Evolutionary conservation across 2,113 vertebrate species (phyloP).

Genomic region (Laticauda laticaudata): DNA sequence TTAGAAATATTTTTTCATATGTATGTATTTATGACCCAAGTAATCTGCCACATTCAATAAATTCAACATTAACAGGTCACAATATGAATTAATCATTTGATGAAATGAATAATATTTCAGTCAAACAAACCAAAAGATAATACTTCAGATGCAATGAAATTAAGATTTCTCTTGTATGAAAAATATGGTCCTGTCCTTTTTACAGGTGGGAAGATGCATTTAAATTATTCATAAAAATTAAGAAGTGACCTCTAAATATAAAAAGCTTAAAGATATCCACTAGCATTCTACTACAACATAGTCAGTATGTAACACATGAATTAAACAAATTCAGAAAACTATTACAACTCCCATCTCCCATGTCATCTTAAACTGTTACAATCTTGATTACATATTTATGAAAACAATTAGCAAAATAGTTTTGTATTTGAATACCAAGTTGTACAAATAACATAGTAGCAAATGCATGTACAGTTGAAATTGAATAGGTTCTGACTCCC

Average conservation of each 20-base stretch:
- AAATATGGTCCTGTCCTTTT: not conserved
- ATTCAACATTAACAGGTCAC: not conserved
- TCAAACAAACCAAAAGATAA: constrained; percentile 19
- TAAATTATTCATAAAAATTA: constrained; percentile 37
- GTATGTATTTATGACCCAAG: not conserved
- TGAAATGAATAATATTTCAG: constrained; percentile 1
- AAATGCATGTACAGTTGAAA: not conserved
- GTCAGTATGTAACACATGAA: not conserved
- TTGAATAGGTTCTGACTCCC: constrained; percentile 9
- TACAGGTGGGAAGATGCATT: not conserved
- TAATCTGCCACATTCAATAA: not conserved
- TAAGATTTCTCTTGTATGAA: not conserved
- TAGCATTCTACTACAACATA: not conserved
- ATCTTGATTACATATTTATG: not conserved
- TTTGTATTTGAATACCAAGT: not conserved
- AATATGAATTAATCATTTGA: not conserved
- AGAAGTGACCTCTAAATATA: not conserved
- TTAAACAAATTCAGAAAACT: not conserved
- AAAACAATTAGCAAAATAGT: not conserved
- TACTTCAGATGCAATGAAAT: not conserved
- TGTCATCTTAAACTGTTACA: not conserved
- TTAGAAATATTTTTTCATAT: constrained; percentile 12
- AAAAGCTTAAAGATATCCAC: not conserved
- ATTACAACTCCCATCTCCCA: not conserved
- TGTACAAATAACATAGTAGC: not conserved